phyloP scores from a whole-genome alignment of 2,113 vertebrate species.

The Pardalotus punctatus region DNA sequence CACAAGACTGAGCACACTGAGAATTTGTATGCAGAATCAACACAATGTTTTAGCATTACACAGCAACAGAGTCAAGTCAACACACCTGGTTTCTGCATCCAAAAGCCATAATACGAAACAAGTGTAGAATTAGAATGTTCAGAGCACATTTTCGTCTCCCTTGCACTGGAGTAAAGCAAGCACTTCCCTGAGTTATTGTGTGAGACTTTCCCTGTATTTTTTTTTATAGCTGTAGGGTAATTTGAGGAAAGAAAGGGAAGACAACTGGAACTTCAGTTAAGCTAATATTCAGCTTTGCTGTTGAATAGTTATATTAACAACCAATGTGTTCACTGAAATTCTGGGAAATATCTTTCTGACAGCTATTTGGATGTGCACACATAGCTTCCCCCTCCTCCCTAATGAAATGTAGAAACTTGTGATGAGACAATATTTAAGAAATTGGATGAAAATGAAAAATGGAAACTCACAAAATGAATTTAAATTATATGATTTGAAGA shows the following conservation, averaged over 20 bases:
- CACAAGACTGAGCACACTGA: neutral
- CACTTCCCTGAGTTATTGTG: neutral
- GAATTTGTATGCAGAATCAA: neutral
- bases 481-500: neutral
- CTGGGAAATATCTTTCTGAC: neutral
- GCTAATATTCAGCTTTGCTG: neutral
- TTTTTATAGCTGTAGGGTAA: neutral
- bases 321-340: neutral
- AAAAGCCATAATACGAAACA: neutral
- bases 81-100: neutral
- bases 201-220: neutral
- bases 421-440: neutral
- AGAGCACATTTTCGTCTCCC: neutral
- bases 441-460: neutral
- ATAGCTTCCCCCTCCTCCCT: neutral
- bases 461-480: neutral
- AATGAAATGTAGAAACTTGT: neutral
- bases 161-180: neutral
- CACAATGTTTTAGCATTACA: neutral
- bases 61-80: neutral
- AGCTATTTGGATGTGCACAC: neutral
- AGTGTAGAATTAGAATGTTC: neutral
- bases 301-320: neutral
- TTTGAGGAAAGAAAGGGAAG: neutral
- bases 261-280: neutral